These are phyloP conservation scores for Atherinosoma microstoma DNA, from an alignment of 2,797 vertebrate species.

Conservation along the genomic window DNA sequence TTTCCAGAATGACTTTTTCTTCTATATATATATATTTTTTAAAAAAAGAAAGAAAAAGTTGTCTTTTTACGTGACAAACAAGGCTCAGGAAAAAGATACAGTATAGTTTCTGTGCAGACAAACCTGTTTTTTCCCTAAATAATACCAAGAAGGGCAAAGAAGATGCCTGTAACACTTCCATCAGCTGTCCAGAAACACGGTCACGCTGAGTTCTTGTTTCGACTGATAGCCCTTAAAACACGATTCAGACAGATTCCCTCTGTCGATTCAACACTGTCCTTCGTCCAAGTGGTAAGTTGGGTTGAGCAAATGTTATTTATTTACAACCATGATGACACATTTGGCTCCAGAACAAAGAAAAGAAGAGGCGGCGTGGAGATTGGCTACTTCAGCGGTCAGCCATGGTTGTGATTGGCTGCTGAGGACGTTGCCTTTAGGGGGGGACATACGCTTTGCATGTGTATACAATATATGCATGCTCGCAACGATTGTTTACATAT, in stretches of 20 bases:
- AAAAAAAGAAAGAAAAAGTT: slow-evolving; percentile 43
- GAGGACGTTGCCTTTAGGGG: slow-evolving; percentile 39
- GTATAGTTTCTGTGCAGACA: slow-evolving; percentile 46
- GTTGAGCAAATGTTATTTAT: slow-evolving; percentile 59
- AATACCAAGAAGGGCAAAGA: slow-evolving; percentile 54
- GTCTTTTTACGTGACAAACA: slow-evolving; percentile 61
- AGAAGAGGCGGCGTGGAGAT: slow-evolving; percentile 15
- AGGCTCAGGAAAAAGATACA: slow-evolving; percentile 68
- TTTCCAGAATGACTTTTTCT: slow-evolving; percentile 47
- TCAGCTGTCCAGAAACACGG: slow-evolving; percentile 34
- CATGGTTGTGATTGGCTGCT: slow-evolving; percentile 71
- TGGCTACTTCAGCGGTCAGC: slow-evolving; percentile 66
- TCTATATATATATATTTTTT: background rate
- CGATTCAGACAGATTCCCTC: slow-evolving; percentile 64
- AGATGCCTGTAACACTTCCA: slow-evolving; percentile 58
- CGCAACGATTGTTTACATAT: slow-evolving; percentile 61
- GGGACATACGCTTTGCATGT: slow-evolving; percentile 42
- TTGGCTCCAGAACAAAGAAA: slow-evolving; percentile 62
- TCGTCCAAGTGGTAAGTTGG: slow-evolving; percentile 36
- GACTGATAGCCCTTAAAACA: slow-evolving; percentile 83
- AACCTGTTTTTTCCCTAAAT: slow-evolving; percentile 58
- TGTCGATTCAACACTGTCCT: slow-evolving; percentile 58
- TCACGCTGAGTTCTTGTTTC: slow-evolving; percentile 55
- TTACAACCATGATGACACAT: slow-evolving; percentile 71
- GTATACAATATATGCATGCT: slow-evolving; percentile 69